Percentiles rank a stretch among this genome's conserved stretches.
Evolutionary conservation across 2,113 vertebrate species (phyloP).

Genomic region (Myotis davidii): DNA sequence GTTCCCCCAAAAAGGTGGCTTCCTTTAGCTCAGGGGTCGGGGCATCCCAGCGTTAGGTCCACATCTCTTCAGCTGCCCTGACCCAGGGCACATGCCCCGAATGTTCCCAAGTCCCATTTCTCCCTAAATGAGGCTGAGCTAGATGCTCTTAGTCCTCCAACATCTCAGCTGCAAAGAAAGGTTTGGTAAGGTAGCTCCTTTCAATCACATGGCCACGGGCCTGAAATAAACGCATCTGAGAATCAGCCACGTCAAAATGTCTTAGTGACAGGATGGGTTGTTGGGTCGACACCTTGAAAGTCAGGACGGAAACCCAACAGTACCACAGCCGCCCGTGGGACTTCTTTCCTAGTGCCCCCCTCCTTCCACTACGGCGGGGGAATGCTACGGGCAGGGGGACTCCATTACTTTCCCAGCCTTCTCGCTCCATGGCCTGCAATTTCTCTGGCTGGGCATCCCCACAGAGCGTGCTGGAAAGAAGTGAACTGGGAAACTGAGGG

Average conservation of each 20-base stretch:
- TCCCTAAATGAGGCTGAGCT: not conserved
- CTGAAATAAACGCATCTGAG: not conserved
- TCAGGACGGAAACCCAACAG: not conserved
- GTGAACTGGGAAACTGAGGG: accelerated
- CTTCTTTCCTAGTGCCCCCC: not conserved
- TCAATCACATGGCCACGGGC: not conserved
- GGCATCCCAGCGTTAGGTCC: not conserved
- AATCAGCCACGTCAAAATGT: not conserved
- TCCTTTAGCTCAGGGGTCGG: not conserved
- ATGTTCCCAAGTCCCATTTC: not conserved
- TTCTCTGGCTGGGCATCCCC: not conserved
- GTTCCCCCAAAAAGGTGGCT: not conserved
- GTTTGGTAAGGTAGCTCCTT: not conserved
- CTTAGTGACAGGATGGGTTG: not conserved
- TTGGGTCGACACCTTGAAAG: not conserved
- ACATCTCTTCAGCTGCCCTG: not conserved
- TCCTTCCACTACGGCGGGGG: not conserved
- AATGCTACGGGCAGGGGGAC: not conserved
- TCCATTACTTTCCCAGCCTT: not conserved
- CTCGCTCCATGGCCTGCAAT: not conserved
- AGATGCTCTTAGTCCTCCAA: not conserved
- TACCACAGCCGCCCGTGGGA: not conserved
- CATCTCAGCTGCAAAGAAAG: conserved; percentile 53
- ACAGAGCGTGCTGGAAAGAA: not conserved
- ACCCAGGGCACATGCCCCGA: not conserved